These are phyloP conservation scores for Garra rufa DNA, from an alignment of 2,113 vertebrate genomes.

Conservation along the genomic window DNA sequence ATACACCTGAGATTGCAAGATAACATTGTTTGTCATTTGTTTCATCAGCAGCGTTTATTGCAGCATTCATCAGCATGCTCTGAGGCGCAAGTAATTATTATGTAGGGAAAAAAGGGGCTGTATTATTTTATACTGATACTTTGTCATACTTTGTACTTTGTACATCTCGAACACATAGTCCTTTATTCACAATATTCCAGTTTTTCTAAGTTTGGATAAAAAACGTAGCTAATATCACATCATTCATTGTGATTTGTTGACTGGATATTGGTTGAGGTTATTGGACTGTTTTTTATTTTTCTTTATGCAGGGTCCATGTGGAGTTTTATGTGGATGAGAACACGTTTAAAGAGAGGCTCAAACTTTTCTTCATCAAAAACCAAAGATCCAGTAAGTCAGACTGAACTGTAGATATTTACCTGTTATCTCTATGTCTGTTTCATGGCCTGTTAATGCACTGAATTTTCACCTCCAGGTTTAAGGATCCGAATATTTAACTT, in stretches of 20 bases:
- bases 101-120: not conserved
- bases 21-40: not conserved
- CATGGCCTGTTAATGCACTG: not conserved
- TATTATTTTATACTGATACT: not conserved
- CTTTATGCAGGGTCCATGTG: conserved; percentile 53
- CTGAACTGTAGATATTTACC: not conserved
- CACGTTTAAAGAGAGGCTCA: conserved; percentile 61
- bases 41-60: not conserved
- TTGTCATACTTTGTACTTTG: too few species aligned
- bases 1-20: not conserved
- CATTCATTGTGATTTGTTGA: not conserved
- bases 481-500: conserved; percentile 57
- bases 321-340: conserved; percentile 62
- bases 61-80: not conserved
- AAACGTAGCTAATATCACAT: too few species aligned
- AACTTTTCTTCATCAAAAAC: conserved; percentile 61
- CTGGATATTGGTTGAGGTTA: not conserved
- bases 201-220: too few species aligned
- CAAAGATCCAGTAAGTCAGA: conserved; percentile 57
- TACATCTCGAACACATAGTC: too few species aligned
- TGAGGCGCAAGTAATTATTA: not conserved
- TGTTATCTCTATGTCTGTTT: not conserved
- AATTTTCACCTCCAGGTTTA: conserved; percentile 38
- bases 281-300: not conserved
- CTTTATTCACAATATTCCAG: too few species aligned